Percentiles rank a stretch among this genome's conserved stretches.
Conservation (phyloP, 1,140 invertebrate genomes). For the Brachionus plicatilis region DNA sequence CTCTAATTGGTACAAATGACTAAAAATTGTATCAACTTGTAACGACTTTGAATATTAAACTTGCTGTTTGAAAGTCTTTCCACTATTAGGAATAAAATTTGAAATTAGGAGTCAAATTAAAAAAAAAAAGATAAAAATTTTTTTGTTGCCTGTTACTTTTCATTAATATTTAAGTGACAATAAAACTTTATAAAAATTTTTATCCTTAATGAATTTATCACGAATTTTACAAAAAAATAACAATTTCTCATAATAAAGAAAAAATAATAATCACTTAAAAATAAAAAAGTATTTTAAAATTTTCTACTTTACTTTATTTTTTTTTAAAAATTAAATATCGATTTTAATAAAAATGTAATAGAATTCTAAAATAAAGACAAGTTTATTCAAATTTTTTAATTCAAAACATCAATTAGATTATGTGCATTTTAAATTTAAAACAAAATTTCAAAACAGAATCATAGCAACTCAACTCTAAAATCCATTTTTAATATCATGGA, state of each 20-base stretch:
- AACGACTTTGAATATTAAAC: too few relatives aligned
- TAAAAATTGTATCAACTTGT: too few relatives aligned
- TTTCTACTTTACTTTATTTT: too few relatives aligned
- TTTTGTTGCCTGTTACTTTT: too few relatives aligned
- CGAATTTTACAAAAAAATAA: neutral
- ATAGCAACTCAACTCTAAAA: neutral
- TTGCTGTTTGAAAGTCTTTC: too few relatives aligned
- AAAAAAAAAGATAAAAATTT: neutral
- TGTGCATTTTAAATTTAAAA: neutral
- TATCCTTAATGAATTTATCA: too few relatives aligned
- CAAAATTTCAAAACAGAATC: neutral
- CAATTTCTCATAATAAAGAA: neutral
- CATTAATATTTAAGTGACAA: too few relatives aligned
- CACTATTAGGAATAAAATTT: neutral
- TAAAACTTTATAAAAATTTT: too few relatives aligned
- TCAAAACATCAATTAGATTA: neutral
- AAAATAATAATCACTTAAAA: neutral
- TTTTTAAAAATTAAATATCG: neutral
- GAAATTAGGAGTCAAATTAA: neutral
- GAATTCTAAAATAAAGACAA: neutral
- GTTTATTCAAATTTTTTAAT: neutral
- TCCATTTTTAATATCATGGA: conserved; percentile 7
- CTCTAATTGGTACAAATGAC: too few relatives aligned
- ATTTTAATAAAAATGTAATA: neutral
- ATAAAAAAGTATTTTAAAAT: too few relatives aligned